Conservation (phyloP, 2,888 invertebrate genomes). For the Clunio marinus region DNA sequence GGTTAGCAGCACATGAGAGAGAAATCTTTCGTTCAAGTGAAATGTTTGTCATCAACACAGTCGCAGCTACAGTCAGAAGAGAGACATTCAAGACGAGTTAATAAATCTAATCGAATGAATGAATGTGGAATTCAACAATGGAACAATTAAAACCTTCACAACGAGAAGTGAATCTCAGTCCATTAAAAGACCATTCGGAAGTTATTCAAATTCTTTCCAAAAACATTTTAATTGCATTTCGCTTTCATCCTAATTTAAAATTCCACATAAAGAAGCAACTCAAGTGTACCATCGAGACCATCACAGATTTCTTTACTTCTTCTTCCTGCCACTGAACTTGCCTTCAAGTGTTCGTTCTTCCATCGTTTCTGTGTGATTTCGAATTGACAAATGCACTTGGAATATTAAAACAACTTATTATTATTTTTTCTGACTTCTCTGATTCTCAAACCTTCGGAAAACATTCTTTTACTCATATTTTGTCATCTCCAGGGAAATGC, state of each 20-base stretch:
- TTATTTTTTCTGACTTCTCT: background rate
- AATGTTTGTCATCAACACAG: too few relatives aligned
- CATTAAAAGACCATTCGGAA: background rate
- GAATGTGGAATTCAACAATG: background rate
- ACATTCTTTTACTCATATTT: background rate
- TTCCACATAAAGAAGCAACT: background rate
- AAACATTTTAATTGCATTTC: constrained; percentile 15
- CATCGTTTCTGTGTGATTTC: constrained; percentile 5
- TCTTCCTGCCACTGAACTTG: constrained; percentile 14
- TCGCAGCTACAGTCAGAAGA: background rate
- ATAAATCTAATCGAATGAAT: background rate
- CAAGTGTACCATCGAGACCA: constrained; percentile 20
- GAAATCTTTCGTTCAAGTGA: background rate
- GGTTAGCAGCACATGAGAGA: too few relatives aligned
- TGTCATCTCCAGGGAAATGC: constrained; percentile 7
- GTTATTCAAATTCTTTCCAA: constrained; percentile 2
- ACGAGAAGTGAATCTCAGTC: constrained; percentile 14
- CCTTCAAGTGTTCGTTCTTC: constrained; percentile 7
- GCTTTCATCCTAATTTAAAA: constrained; percentile 2
- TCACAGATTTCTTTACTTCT: background rate
- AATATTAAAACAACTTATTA: constrained; percentile 24
- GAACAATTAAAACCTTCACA: background rate
- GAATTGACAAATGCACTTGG: constrained; percentile 26
- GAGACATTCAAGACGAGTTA: background rate
- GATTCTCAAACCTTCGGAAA: background rate